Evolutionary conservation across 2,797 vertebrate species (phyloP).

Genomic region (Paedocypris micromegethes): DNA sequence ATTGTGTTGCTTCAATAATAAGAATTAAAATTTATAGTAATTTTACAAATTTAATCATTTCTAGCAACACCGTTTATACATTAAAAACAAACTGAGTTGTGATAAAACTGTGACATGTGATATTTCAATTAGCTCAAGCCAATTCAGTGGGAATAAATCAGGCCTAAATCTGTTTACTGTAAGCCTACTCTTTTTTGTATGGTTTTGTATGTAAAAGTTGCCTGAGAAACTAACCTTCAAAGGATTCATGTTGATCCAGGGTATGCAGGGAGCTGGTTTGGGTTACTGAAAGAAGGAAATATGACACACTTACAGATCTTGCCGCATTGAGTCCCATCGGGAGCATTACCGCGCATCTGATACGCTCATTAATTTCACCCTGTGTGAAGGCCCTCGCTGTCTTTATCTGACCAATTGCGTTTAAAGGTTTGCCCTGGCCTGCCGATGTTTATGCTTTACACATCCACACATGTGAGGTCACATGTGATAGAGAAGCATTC

Average conservation of each 20-base stretch:
- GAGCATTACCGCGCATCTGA: conserved; percentile 51
- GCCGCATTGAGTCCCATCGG: conserved; percentile 36
- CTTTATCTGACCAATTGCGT: conserved; percentile 54
- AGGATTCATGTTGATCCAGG: neutral
- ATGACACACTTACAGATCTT: conserved; percentile 46
- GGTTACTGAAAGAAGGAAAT: conserved; percentile 45
- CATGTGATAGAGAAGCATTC: conserved; percentile 35
- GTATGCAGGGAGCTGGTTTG: conserved; percentile 34
- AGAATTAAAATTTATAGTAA: too few species aligned
- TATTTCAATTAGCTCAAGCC: conserved; percentile 1
- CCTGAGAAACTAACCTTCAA: too few species aligned
- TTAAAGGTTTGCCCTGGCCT: conserved; percentile 52
- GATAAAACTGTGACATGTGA: conserved; percentile 33
- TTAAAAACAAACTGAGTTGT: conserved; percentile 12
- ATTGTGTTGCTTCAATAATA: too few species aligned
- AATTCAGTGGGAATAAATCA: conserved; percentile 16
- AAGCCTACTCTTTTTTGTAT: too few species aligned
- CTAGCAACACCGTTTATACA: conserved; percentile 35
- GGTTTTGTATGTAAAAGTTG: too few species aligned
- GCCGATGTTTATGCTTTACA: conserved; percentile 47
- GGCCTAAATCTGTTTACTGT: neutral
- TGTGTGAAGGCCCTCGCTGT: conserved; percentile 41
- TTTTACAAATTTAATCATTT: too few species aligned
- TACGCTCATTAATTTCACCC: conserved; percentile 50
- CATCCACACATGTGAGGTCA: conserved; percentile 46